Conservation (phyloP, 2,113 vertebrate species). For the Macrotis lagotis region DNA sequence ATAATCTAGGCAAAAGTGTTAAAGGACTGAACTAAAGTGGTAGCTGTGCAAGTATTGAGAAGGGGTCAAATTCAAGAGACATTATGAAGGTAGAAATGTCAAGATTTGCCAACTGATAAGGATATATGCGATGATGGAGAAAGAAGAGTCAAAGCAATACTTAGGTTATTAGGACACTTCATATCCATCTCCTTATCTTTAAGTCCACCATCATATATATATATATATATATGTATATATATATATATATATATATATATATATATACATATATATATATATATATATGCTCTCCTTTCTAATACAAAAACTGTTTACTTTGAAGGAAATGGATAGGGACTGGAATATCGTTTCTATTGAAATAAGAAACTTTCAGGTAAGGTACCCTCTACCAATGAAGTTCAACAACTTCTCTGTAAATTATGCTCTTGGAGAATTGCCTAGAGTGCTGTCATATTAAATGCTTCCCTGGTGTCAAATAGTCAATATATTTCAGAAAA, state of each 20-base stretch:
- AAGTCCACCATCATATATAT: neutral
- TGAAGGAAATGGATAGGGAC: neutral
- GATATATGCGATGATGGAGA: neutral
- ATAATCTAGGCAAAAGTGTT: neutral
- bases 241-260: too few relatives aligned
- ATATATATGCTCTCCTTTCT: too few relatives aligned
- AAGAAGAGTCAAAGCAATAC: neutral
- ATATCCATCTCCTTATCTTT: neutral
- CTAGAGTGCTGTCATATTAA: neutral
- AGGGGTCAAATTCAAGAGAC: neutral
- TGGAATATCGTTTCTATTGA: neutral
- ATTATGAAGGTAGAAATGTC: neutral
- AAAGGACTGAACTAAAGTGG: neutral
- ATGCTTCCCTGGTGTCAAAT: neutral
- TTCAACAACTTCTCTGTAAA: neutral
- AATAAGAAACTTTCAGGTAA: neutral
- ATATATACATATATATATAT: too few relatives aligned
- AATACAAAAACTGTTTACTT: neutral
- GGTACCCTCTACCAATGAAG: neutral
- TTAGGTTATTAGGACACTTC: neutral
- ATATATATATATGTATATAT: too few relatives aligned
- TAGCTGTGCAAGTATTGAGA: neutral
- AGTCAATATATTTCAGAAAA: neutral
- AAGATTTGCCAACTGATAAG: neutral
- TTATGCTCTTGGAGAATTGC: neutral